Evolutionary conservation across 2,797 vertebrate genomes (phyloP).

Genomic region (Macrochelys suwanniensis): DNA sequence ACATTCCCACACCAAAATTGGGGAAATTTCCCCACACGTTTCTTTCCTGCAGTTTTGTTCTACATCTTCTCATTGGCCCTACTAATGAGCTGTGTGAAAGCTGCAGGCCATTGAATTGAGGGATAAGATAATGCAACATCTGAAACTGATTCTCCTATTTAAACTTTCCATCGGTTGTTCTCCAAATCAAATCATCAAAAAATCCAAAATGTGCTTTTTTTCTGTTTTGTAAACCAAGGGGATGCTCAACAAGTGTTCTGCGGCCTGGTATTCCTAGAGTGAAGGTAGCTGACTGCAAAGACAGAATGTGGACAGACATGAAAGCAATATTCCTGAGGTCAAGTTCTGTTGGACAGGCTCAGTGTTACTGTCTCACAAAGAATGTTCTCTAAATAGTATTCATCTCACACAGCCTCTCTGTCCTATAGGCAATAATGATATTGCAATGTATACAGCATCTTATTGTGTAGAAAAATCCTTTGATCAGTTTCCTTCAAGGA

Average conservation of each 20-base stretch:
- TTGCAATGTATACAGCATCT: not conserved
- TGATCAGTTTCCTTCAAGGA: not conserved
- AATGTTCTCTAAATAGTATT: not conserved
- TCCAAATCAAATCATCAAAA: not conserved
- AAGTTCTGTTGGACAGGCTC: not conserved
- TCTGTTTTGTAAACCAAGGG: not conserved
- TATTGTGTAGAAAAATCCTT: not conserved
- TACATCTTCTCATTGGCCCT: not conserved
- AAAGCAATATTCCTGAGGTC: not conserved
- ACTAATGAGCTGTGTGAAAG: not conserved
- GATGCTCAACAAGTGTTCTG: rapidly evolving
- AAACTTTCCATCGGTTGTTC: not conserved
- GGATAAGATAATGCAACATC: rapidly evolving
- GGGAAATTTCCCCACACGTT: not conserved
- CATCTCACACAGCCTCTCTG: not conserved
- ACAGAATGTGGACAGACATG: rapidly evolving
- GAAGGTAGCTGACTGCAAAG: not conserved
- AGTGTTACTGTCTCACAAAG: not conserved
- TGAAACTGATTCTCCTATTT: not conserved
- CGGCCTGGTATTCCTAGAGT: not conserved
- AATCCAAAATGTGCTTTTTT: not conserved
- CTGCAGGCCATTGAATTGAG: rapidly evolving
- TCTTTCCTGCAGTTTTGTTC: not conserved
- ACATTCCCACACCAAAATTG: not conserved
- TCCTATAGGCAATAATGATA: not conserved